These are phyloP conservation scores for Epinotia brunnichana DNA, from an alignment of 2,888 invertebrate species.

Conservation along the genomic window DNA sequence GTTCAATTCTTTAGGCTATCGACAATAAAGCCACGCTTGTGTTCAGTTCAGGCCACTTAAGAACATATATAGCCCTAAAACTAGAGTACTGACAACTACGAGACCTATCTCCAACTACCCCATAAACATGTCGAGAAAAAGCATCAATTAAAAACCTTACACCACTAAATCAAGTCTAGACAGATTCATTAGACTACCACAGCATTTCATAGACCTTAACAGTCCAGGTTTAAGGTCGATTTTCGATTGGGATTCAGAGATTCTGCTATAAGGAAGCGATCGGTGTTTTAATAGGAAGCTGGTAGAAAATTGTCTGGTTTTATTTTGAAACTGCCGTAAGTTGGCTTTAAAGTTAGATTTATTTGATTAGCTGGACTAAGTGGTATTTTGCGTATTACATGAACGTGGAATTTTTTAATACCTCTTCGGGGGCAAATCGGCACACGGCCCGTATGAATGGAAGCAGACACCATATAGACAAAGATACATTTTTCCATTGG, in stretches of 20 bases:
- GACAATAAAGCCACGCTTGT: neutral
- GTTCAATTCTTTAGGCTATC: neutral
- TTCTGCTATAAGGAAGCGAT: conserved; percentile 30
- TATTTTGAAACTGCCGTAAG: conserved; percentile 17
- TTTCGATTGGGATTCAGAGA: neutral
- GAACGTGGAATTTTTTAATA: too few relatives aligned
- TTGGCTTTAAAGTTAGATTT: conserved; percentile 4
- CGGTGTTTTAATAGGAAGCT: conserved; percentile 20
- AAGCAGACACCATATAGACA: too few relatives aligned
- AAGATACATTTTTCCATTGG: too few relatives aligned
- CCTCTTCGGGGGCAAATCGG: too few relatives aligned
- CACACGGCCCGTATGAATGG: too few relatives aligned
- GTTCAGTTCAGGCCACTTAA: neutral
- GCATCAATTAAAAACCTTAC: conserved; percentile 34
- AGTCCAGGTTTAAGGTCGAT: neutral
- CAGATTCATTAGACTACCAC: conserved; percentile 30
- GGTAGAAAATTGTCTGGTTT: conserved; percentile 27
- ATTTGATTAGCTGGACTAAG: neutral
- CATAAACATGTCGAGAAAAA: conserved; percentile 36
- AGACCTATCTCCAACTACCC: conserved; percentile 11
- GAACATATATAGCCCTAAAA: neutral
- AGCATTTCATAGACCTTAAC: neutral
- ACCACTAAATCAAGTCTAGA: conserved; percentile 28
- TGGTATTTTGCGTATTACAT: neutral
- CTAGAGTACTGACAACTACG: conserved; percentile 14